Conservation (phyloP, 23 tunicate species). For the Ciona savignyi region DNA sequence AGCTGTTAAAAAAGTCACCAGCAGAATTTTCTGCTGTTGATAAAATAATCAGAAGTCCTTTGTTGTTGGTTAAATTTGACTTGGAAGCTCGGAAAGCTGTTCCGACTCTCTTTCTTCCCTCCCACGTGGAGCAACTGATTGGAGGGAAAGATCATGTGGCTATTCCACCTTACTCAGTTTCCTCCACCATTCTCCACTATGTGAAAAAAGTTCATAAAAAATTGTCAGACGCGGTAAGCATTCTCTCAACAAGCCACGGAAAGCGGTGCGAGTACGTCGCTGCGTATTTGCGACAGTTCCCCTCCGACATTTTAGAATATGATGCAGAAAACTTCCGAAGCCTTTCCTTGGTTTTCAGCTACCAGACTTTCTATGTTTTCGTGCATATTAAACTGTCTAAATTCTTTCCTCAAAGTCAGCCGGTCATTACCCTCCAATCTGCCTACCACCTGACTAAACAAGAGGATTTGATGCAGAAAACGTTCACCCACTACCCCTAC, state of each 20-base stretch:
- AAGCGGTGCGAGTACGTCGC: conserved; percentile 79
- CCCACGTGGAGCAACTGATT: conserved; percentile 49
- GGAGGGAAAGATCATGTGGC: conserved; percentile 42
- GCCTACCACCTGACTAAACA: conserved; percentile 60
- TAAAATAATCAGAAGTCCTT: conserved; percentile 40
- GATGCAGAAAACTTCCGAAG: conserved; percentile 67
- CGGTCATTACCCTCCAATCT: conserved; percentile 59
- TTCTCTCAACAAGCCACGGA: conserved; percentile 35
- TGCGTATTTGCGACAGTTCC: conserved; percentile 33
- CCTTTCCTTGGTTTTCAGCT: conserved; percentile 45
- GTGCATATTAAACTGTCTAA: conserved; percentile 55
- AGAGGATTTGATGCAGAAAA: conserved; percentile 40
- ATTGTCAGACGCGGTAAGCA: conserved; percentile 24
- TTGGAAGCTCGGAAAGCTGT: conserved; percentile 31
- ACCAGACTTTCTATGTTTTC: conserved; percentile 63
- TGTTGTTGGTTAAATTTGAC: conserved; percentile 43
- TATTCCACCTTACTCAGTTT: conserved; percentile 45
- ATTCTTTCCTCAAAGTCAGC: conserved; percentile 72
- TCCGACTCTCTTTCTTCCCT: conserved; percentile 49
- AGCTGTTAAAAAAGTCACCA: neutral
- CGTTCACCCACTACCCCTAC: conserved; percentile 57
- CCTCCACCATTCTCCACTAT: conserved; percentile 35
- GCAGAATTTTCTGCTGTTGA: conserved; percentile 3
- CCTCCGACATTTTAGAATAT: conserved; percentile 42
- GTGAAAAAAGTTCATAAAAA: conserved; percentile 26